Conservation (phyloP, 2,797 vertebrate species). For the Lacerta agilis region DNA sequence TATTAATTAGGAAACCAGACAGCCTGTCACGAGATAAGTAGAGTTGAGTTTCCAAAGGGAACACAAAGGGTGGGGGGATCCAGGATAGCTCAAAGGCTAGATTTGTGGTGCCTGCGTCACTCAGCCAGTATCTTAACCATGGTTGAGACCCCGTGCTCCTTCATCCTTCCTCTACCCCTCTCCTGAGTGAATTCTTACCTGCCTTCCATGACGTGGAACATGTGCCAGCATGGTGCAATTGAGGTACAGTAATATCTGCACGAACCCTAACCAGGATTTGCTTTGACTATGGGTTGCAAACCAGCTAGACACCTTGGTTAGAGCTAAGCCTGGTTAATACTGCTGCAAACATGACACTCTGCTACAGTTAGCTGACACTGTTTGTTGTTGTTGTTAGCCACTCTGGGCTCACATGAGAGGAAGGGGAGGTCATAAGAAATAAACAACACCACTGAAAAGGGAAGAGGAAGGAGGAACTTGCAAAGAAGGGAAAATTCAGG, state of each 20-base stretch:
- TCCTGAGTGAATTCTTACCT: not conserved
- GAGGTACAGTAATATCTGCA: not conserved
- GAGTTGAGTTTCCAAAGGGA: slow-evolving; percentile 10
- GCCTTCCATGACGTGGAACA: not conserved
- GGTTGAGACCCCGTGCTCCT: not conserved
- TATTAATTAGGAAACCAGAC: slow-evolving; percentile 44
- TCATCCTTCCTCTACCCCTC: not conserved
- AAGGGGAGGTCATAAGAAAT: no score
- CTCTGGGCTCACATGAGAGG: no score
- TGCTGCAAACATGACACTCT: no score
- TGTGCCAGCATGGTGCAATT: not conserved
- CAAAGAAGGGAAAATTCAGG: not conserved
- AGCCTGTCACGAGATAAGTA: not conserved
- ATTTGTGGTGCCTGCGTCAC: not conserved
- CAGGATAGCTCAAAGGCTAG: not conserved
- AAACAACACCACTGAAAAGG: not conserved
- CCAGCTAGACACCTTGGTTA: not conserved
- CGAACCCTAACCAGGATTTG: not conserved
- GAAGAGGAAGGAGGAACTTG: not conserved
- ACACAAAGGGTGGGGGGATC: not conserved
- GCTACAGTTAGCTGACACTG: not conserved
- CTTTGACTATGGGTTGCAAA: not conserved
- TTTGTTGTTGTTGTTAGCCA: no score
- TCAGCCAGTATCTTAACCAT: not conserved
- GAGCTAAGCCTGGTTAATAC: not conserved